phyloP scores from a whole-genome alignment of 1,140 invertebrate genomes.

The Drosophila busckii region DNA sequence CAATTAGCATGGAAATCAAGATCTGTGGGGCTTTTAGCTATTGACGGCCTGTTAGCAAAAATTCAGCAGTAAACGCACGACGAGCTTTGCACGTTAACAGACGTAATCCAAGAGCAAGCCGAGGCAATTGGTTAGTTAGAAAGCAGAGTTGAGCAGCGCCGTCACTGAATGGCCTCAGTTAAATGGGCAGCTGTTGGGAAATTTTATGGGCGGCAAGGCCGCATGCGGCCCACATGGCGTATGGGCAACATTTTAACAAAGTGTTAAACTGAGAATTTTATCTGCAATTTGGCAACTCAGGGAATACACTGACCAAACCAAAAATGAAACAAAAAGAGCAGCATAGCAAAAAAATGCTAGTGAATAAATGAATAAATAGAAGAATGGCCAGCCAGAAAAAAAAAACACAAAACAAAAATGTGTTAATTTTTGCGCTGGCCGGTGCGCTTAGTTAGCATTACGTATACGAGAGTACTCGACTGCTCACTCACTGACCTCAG shows the following conservation, averaged over 20 bases:
- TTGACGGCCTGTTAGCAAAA: slow-evolving; percentile 60
- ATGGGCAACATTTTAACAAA: slow-evolving; percentile 71
- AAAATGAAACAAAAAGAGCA: slow-evolving; percentile 18
- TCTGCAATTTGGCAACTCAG: slow-evolving; percentile 72
- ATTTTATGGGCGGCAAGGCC: slow-evolving; percentile 59
- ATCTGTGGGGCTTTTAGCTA: slow-evolving; percentile 44
- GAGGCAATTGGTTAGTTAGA: not conserved
- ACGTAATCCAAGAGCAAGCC: slow-evolving; percentile 27
- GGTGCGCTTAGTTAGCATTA: slow-evolving; percentile 69
- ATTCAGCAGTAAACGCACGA: slow-evolving; percentile 44
- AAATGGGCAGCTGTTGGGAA: slow-evolving; percentile 52
- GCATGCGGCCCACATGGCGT: slow-evolving; percentile 48
- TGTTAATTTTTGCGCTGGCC: slow-evolving; percentile 62
- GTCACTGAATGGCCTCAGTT: too few species aligned
- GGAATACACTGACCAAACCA: slow-evolving; percentile 43
- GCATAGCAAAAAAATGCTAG: not conserved
- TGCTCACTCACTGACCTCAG: slow-evolving; percentile 65
- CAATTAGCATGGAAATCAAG: slow-evolving; percentile 69
- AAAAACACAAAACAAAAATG: too few species aligned
- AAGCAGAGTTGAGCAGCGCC: not conserved
- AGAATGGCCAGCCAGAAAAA: slow-evolving; percentile 40
- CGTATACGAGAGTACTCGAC: slow-evolving; percentile 38
- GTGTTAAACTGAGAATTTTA: slow-evolving; percentile 77
- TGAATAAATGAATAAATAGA: slow-evolving; percentile 1
- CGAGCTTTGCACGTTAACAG: slow-evolving; percentile 28